These are phyloP conservation scores for Actinemys pallida DNA, from an alignment of 2,113 vertebrate genomes.

Conservation along the genomic window DNA sequence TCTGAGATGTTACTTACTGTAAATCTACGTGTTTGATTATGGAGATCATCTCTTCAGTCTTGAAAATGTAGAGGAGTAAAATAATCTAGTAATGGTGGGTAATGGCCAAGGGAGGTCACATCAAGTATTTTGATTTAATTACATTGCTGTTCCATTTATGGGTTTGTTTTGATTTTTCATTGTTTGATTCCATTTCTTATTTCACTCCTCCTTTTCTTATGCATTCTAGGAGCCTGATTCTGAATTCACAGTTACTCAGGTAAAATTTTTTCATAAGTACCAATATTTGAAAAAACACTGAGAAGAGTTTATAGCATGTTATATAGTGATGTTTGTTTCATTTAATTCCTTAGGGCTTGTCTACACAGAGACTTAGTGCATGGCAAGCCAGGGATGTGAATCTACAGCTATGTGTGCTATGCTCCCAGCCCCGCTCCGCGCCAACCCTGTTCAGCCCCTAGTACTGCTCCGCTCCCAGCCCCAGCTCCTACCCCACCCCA, in stretches of 20 bases:
- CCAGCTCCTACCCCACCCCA: no score
- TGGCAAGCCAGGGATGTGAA: not conserved
- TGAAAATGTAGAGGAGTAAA: not conserved
- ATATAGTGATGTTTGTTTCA: not conserved
- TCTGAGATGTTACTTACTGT: not conserved
- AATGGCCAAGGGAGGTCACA: not conserved
- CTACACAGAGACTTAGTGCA: not conserved
- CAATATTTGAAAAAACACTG: not conserved
- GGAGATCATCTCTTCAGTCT: not conserved
- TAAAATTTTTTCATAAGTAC: constrained; percentile 77
- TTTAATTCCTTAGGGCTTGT: not conserved
- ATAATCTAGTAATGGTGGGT: not conserved
- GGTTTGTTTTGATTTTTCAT: not conserved
- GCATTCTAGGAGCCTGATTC: constrained; percentile 85
- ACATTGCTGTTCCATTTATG: not conserved
- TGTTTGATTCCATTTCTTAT: constrained; percentile 6
- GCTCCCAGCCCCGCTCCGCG: no score
- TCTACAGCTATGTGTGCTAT: not conserved
- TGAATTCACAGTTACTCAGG: constrained; percentile 84
- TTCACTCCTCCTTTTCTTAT: constrained; percentile 57
- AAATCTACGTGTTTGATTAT: not conserved
- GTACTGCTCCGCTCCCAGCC: no score
- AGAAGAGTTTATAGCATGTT: not conserved
- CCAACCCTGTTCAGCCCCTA: no score
- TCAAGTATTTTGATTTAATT: not conserved